Evolutionary conservation across 2,888 invertebrate genomes (phyloP).

Genomic region (Polietes domitor): DNA sequence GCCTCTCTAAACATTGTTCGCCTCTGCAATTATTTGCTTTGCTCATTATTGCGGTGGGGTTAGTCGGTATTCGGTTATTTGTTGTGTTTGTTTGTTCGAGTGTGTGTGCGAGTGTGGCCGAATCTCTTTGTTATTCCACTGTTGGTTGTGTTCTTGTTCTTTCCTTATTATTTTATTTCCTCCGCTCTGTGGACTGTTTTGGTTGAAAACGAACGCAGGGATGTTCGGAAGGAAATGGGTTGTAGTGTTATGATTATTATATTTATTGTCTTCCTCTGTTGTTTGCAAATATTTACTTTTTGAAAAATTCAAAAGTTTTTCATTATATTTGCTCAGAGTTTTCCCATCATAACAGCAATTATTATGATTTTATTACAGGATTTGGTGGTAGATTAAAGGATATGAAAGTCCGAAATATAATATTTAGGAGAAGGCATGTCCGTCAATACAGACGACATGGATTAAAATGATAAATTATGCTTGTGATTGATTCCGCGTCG

Average conservation of each 20-base stretch:
- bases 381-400: constrained; percentile 20
- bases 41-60: constrained; percentile 65
- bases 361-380: constrained; percentile 22
- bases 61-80: constrained; percentile 19
- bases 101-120: constrained; percentile 20
- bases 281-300: constrained; percentile 52
- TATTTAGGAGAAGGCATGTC: not conserved
- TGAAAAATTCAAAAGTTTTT: constrained; percentile 22
- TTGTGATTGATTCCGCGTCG: too few relatives aligned
- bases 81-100: constrained; percentile 7
- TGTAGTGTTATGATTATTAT: constrained; percentile 29
- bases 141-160: constrained; percentile 33
- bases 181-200: constrained; percentile 26
- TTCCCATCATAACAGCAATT: constrained; percentile 1
- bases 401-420: not conserved
- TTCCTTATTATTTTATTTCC: constrained; percentile 34
- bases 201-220: not conserved
- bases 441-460: too few relatives aligned
- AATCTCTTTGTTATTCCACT: constrained; percentile 30
- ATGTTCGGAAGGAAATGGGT: not conserved
- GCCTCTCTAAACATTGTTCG: constrained; percentile 53
- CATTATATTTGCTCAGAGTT: not conserved
- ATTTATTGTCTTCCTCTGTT: constrained; percentile 10
- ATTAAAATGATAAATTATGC: too few relatives aligned
- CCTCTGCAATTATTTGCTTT: constrained; percentile 72